These are phyloP conservation scores for Drosophila cardini DNA, from an alignment of 1,140 invertebrate species.

Conservation along the genomic window DNA sequence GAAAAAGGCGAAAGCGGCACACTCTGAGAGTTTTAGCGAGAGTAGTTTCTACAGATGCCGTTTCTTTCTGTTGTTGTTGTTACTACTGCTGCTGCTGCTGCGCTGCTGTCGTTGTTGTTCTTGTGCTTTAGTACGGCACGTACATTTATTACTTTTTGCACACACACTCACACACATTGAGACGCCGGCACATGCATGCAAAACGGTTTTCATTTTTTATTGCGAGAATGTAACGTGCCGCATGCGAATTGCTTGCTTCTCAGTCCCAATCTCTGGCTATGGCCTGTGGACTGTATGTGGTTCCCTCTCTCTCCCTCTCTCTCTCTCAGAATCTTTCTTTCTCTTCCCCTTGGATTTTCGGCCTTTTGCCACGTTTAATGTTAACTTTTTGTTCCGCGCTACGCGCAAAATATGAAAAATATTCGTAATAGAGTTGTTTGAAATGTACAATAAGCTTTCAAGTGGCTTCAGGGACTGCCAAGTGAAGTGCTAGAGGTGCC, in stretches of 20 bases:
- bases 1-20: too few relatives aligned
- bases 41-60: constrained; percentile 25
- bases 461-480: constrained; percentile 70
- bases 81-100: constrained; percentile 40
- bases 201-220: constrained; percentile 81
- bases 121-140: constrained; percentile 70
- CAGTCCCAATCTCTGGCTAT: constrained; percentile 16
- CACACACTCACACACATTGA: constrained; percentile 30
- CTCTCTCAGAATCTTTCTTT: constrained; percentile 26
- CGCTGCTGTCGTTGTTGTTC: constrained; percentile 41
- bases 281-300: constrained; percentile 5
- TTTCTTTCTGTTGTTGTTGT: constrained; percentile 6
- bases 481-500: neutral
- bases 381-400: constrained; percentile 71
- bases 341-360: constrained; percentile 58
- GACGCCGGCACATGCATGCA: constrained; percentile 73
- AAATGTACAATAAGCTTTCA: constrained; percentile 83
- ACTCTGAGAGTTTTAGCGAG: neutral
- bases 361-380: constrained; percentile 74
- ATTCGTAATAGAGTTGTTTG: constrained; percentile 84
- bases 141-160: constrained; percentile 78
- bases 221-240: constrained; percentile 81
- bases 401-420: constrained; percentile 78
- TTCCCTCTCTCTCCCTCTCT: constrained; percentile 9
- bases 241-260: constrained; percentile 80